Evolutionary conservation across 2,888 invertebrate species (phyloP).

Genomic region (Calameuta filiformis): DNA sequence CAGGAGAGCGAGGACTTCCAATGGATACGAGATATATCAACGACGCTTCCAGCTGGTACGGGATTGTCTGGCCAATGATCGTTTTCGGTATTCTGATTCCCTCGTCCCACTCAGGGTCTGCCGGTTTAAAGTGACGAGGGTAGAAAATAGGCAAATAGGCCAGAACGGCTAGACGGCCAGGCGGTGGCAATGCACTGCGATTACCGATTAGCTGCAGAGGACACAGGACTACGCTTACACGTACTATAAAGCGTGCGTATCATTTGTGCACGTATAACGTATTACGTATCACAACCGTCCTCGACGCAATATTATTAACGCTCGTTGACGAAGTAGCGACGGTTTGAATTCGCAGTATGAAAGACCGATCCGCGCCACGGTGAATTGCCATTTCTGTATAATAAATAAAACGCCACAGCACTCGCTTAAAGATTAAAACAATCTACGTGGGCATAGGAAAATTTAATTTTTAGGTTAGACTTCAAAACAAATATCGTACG

Average conservation of each 20-base stretch:
- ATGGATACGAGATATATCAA: not conserved
- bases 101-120: not conserved
- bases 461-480: not conserved
- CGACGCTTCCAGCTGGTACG: not conserved
- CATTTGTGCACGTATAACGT: not conserved
- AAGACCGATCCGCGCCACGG: not conserved
- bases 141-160: conserved; percentile 59
- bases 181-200: conserved; percentile 52
- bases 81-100: not conserved
- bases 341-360: not conserved
- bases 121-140: conserved; percentile 28
- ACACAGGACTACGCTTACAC: not conserved
- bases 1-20: not conserved
- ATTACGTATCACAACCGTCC: not conserved
- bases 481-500: not conserved
- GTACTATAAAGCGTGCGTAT: not conserved
- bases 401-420: not conserved
- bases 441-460: not conserved
- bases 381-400: not conserved
- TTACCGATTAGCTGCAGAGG: conserved; percentile 46
- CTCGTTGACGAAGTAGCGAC: not conserved
- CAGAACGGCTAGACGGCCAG: conserved; percentile 48
- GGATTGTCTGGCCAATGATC: not conserved
- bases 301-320: not conserved
- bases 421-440: not conserved